Base-by-base conservation (phyloP, 2,888 invertebrate species). In the Eupithecia subumbrata region DNA sequence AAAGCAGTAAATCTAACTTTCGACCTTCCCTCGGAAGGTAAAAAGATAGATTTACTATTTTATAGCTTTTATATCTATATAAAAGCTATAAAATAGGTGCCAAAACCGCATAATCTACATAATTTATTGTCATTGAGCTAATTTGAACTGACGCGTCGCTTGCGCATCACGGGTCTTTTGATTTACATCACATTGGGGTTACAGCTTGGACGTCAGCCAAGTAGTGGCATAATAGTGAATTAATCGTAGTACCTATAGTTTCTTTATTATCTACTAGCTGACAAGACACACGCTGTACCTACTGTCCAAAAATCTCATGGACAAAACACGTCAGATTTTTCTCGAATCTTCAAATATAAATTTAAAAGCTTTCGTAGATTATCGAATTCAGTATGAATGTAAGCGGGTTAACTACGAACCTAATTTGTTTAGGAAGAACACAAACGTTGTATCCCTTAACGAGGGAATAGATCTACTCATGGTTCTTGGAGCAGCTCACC, bases 401-500 rank as follows among this genome's bases (percentile, higher is more conserved):
- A 40, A 40, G 0, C 1, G 8, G 37, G 40, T 40, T 40, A 40
- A 9, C 40, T 40, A 40, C 40, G 40, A 40, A 40, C 40, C 40
- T 9, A 40, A 9, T 37, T 37, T 40, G 40, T 40, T 8, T 40
- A 9, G 40, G 40, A 40, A 40, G 40, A 40, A 9, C 8, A 40
- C 40, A 8, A 40, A 40, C 40, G 40, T 40, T 40, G 8, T 2
- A 40, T 40, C 40, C 40, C 40, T 40, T 40, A 40, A 34, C 34
- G 34, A 34, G 34, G 34, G n/a, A n/a, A n/a, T n/a, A n/a, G n/a
- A n/a, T n/a, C n/a, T n/a, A n/a, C n/a, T n/a, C n/a, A n/a, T n/a
- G n/a, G n/a, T n/a, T 34, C 34, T 34, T 34, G 5, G 97, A 97
- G 90, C 98, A 98, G 81, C 98, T 2, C 34, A 34, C 34, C 34